Base-by-base conservation (phyloP, 2,113 vertebrate genomes). In the Saimiri boliviensis region DNA sequence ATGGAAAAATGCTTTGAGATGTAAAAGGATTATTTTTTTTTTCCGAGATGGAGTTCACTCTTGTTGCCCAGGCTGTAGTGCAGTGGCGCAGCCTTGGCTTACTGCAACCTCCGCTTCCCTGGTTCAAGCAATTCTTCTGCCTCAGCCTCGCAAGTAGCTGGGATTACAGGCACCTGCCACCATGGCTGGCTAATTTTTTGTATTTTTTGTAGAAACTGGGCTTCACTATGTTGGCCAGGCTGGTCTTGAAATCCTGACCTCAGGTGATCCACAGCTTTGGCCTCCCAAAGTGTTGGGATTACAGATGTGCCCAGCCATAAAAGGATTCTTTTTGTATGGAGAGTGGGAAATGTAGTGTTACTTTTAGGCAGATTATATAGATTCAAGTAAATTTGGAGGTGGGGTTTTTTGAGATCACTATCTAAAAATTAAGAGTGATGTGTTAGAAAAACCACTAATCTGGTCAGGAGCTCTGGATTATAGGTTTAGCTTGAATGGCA, bases 321-420 rank as follows among this genome's bases (percentile, higher is more conserved):
- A 91, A 93, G 47, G 20, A 58, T 94, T 79, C 74, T 73, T 76
- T 92, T 86, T 92, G 27, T 86, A 71, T 80, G 19, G 89, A 82
- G 49, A 70, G n/a, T 90, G 74, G 42, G 81, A 82, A 86, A 40
- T 70, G 37, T 81, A 76, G 37, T 10, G 4, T 95, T 91, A 84
- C 19, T 60, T 91, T 94, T 30, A 88, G 45, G 25, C n/a, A 90
- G 40, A 56, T 83, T 73, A 7, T 74, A 66, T 81, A 76, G 52
- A 79, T 80, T 88, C 40, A 13, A 45, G 47, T 82, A 32, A 80
- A 19, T 89, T 87, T 91, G 27, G 71, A 49, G 73, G 10, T 85
- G 11, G 25, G 25, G 11, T 40, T 82, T 94, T 85, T 80, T 85
- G 86, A 86, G 10, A 60, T 86, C 84, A 74, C 52, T 35, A 42